A percentile compares a stretch with the other conserved stretches of the same genome.
Evolutionary conservation across 2,888 invertebrate genomes (phyloP).

Genomic region (Lasioglossum morio): DNA sequence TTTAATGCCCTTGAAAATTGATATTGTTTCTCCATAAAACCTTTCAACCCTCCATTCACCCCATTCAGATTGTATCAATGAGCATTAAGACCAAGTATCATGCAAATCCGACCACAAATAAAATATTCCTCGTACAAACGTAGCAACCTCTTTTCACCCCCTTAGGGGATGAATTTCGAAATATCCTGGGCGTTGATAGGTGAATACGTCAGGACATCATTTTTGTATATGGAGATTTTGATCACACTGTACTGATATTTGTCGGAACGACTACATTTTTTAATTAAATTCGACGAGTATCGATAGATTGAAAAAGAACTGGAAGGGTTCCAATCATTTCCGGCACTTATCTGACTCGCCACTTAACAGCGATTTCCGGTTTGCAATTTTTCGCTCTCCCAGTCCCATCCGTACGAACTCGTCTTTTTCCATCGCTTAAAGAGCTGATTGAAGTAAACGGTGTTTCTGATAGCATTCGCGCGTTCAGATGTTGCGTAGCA

Average conservation of each 20-base stretch:
- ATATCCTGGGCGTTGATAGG: too few relatives aligned
- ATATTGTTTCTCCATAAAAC: too few relatives aligned
- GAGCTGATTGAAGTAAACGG: constrained; percentile 29
- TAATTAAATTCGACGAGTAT: neutral
- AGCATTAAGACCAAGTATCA: too few relatives aligned
- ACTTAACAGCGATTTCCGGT: neutral
- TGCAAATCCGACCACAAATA: too few relatives aligned
- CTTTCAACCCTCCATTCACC: too few relatives aligned
- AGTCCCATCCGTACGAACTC: neutral
- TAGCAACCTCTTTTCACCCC: too few relatives aligned
- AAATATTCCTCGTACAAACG: too few relatives aligned
- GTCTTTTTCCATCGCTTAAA: neutral
- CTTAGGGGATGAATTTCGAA: too few relatives aligned
- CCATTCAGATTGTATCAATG: too few relatives aligned
- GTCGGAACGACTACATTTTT: neutral
- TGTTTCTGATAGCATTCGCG: constrained; percentile 24
- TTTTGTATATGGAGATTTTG: too few relatives aligned
- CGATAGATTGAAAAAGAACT: neutral
- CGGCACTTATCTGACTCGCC: neutral
- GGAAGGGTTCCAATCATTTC: neutral
- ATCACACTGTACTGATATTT: neutral
- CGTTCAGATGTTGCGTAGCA: constrained; percentile 4
- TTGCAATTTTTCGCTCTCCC: neutral
- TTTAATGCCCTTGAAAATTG: too few relatives aligned
- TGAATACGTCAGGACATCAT: too few relatives aligned